phyloP scores from a whole-genome alignment of 1,140 invertebrate genomes.

The Drosophila nigrodunni region DNA sequence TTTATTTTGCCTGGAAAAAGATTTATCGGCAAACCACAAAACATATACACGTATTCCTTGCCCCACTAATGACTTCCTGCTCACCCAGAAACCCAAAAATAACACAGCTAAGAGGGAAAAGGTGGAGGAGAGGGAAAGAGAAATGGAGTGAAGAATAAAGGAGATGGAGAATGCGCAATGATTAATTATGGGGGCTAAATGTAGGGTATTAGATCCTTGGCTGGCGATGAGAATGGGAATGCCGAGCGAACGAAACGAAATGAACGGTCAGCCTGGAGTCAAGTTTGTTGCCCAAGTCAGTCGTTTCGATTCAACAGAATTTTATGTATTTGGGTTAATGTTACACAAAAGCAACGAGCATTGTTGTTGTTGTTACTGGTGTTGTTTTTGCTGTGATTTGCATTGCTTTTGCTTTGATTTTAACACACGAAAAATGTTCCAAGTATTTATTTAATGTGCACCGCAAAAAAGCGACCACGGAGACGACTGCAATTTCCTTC shows the following conservation, averaged over 20 bases:
- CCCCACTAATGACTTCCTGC: slow-evolving; percentile 69
- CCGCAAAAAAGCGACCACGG: slow-evolving; percentile 25
- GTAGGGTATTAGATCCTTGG: slow-evolving; percentile 69
- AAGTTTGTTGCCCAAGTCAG: slow-evolving; percentile 71
- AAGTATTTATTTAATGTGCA: slow-evolving; percentile 80
- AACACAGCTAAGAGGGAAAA: too few species aligned
- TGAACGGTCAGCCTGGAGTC: slow-evolving; percentile 34
- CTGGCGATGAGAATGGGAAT: slow-evolving; percentile 24
- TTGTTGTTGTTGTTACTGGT: slow-evolving; percentile 4
- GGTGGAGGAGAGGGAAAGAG: slow-evolving; percentile 24
- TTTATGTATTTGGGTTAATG: slow-evolving; percentile 83
- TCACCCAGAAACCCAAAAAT: slow-evolving; percentile 74
- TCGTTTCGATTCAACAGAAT: slow-evolving; percentile 52
- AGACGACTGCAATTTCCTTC: slow-evolving; percentile 74
- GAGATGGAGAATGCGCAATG: slow-evolving; percentile 18
- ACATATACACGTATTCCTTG: slow-evolving; percentile 40
- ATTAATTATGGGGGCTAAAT: slow-evolving; percentile 48
- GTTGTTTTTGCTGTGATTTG: slow-evolving; percentile 34
- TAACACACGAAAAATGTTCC: slow-evolving; percentile 70
- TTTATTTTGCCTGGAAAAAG: slow-evolving; percentile 13
- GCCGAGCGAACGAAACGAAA: neutral
- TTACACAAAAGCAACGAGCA: slow-evolving; percentile 58
- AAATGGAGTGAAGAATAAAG: slow-evolving; percentile 12
- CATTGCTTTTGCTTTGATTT: slow-evolving; percentile 80
- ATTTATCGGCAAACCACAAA: slow-evolving; percentile 30